Evolutionary conservation across 2,888 invertebrate species (phyloP), one percentile per base, ranked within the genome.

Genomic region (Geotrupes spiniger): DNA sequence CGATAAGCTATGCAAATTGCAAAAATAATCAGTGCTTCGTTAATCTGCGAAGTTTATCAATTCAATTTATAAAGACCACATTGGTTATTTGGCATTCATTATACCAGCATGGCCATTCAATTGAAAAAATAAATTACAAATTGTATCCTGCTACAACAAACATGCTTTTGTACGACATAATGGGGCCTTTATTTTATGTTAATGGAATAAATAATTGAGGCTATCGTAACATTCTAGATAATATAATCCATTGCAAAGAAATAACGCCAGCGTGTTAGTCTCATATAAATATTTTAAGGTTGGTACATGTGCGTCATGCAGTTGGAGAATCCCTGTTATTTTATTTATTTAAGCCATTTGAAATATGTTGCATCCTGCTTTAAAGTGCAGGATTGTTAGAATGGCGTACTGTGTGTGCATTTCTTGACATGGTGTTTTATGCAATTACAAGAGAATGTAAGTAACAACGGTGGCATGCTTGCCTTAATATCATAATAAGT

Each of bases 51-150:
- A n/a, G n/a, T n/a, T n/a, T n/a, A n/a, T n/a, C n/a, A n/a, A n/a
- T n/a, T n/a, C n/a, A n/a, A n/a, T n/a, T n/a, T n/a, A n/a, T n/a
- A n/a, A n/a, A n/a, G n/a, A n/a, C n/a, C n/a, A n/a, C n/a, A n/a
- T n/a, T n/a, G n/a, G n/a, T n/a, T n/a, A n/a, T n/a, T n/a, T n/a
- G n/a, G n/a, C n/a, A n/a, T n/a, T n/a, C n/a, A n/a, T n/a, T n/a
- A n/a, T n/a, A n/a, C n/a, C n/a, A n/a, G n/a, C n/a, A n/a, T n/a
- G n/a, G n/a, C n/a, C n/a, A n/a, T n/a, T n/a, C n/a, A n/a, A 4
- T 21, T 21, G 3, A 21, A 36, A 36, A n/a, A 36, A 36, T 36
- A 14, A 36, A 36, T 36, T 36, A 36, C 36, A 36, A 36, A 36
- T 9, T 16, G 33, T 33, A 33, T 14, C 33, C 33, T 33, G 33